Evolutionary conservation across 1,140 invertebrate species (phyloP), one percentile per base, ranked within the genome.

Genomic region (Plodia interpunctella): DNA sequence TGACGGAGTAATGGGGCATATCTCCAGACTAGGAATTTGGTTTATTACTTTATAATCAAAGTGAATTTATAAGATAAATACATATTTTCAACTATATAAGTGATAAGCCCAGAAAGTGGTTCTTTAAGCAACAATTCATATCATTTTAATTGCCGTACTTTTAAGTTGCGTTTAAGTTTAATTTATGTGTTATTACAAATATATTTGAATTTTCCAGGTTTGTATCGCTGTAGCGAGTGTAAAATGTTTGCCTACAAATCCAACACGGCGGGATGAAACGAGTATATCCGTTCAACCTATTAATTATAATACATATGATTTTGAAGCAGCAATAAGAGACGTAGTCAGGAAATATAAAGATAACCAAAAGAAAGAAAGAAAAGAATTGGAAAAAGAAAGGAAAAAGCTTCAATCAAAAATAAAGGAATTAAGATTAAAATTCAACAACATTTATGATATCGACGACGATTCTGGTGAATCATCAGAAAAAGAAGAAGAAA

Each of bases 221-320:
- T 72, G 78, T 60, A 49, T 86, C 13, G 75, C 76, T 57, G 10
- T 79, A 18, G 76, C 78, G 19, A 78, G 70, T 62, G 82, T 83
- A 59, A 88, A 86, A 73, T 81, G 86, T 69, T 65, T 88, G 51
- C 82, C 81, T 11, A 59, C 80, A 76, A 88, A 63, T 32, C 56
- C 61, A 66, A 53, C 76, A 65, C 53, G 66, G 50, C 65, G 73
- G 62, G 74, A 71, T 21, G 64, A 74, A 28, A 71, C 65, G 17
- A 65, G 78, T 56, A 76, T 76, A 55, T 78, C 77, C 18, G 55
- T 59, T 25, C 53, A 18, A 18, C 76, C 78, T 17, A 51, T 57
- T 44, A 25, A 6, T 25, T 63, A 72, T 51, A 51, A 17, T 20
- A 20, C 32, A 9, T 30, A 62, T 69, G 32, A 59, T 70, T 61